A percentile compares a stretch with the other conserved stretches of the same genome.
Conservation (phyloP, 2,888 invertebrate genomes). For the Apamea epomidion region DNA sequence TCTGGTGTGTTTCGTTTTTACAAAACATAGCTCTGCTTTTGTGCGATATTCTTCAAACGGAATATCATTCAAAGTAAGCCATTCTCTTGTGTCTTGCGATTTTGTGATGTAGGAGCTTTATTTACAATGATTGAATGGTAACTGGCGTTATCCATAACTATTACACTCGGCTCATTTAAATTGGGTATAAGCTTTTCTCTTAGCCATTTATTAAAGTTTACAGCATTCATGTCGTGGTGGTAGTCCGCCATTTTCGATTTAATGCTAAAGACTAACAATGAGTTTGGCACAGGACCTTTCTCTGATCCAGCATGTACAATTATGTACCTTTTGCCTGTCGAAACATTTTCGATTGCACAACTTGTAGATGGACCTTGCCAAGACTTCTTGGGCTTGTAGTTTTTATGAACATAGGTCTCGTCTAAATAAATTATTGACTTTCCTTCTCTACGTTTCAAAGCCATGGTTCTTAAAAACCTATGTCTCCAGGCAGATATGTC, state of each 20-base stretch:
- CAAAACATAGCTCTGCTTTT: slow-evolving; percentile 16
- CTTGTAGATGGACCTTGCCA: too few relatives aligned
- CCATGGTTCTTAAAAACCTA: too few relatives aligned
- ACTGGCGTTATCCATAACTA: slow-evolving; percentile 51
- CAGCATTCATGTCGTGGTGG: slow-evolving; percentile 59
- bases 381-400: too few relatives aligned
- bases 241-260: slow-evolving; percentile 58
- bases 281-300: slow-evolving; percentile 2
- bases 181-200: slow-evolving; percentile 49
- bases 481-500: too few relatives aligned
- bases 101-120: slow-evolving; percentile 6
- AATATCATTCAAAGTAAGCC: slow-evolving; percentile 11
- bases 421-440: too few relatives aligned
- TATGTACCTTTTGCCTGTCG: not conserved
- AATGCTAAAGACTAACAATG: not conserved
- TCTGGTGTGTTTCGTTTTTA: slow-evolving; percentile 13
- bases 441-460: too few relatives aligned
- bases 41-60: not conserved
- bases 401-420: too few relatives aligned
- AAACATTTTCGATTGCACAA: too few relatives aligned
- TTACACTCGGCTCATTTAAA: slow-evolving; percentile 29
- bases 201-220: slow-evolving; percentile 56
- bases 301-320: not conserved
- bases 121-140: slow-evolving; percentile 33
- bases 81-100: not conserved